Evolutionary conservation across 2,888 invertebrate genomes (phyloP).

Genomic region (Cepaea hortensis): DNA sequence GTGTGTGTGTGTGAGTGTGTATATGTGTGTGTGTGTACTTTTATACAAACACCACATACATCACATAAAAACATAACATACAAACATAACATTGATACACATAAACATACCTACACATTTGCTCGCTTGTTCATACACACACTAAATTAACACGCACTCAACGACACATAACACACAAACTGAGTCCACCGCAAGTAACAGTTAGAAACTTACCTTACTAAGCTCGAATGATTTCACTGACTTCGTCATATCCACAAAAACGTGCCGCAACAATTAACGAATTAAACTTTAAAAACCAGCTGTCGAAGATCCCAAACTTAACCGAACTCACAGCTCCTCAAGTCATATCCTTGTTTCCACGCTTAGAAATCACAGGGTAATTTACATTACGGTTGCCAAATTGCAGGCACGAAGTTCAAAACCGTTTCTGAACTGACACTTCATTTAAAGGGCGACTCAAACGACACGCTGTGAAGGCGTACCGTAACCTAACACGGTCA

Average conservation of each 20-base stretch:
- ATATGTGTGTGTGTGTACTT: background rate
- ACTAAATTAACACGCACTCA: too few relatives aligned
- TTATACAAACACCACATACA: background rate
- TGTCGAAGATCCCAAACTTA: too few relatives aligned
- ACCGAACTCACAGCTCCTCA: too few relatives aligned
- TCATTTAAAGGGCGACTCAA: too few relatives aligned
- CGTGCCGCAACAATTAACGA: too few relatives aligned
- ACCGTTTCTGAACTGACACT: too few relatives aligned
- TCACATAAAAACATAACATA: background rate
- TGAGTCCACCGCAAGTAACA: too few relatives aligned
- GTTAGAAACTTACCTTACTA: background rate
- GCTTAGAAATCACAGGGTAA: background rate
- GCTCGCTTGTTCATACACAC: too few relatives aligned
- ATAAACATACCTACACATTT: background rate
- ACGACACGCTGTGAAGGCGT: background rate
- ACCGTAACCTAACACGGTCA: background rate
- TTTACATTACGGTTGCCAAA: too few relatives aligned
- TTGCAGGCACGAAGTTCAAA: too few relatives aligned
- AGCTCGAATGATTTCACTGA: background rate
- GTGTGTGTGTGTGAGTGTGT: background rate
- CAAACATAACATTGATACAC: slow-evolving; percentile 19
- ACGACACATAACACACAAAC: too few relatives aligned
- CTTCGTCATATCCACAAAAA: background rate
- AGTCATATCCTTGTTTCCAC: background rate
- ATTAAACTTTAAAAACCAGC: too few relatives aligned